Percentiles rank a stretch among this genome's conserved stretches.
phyloP scores from a whole-genome alignment of 2,797 vertebrate genomes.

The Remorina albescens region DNA sequence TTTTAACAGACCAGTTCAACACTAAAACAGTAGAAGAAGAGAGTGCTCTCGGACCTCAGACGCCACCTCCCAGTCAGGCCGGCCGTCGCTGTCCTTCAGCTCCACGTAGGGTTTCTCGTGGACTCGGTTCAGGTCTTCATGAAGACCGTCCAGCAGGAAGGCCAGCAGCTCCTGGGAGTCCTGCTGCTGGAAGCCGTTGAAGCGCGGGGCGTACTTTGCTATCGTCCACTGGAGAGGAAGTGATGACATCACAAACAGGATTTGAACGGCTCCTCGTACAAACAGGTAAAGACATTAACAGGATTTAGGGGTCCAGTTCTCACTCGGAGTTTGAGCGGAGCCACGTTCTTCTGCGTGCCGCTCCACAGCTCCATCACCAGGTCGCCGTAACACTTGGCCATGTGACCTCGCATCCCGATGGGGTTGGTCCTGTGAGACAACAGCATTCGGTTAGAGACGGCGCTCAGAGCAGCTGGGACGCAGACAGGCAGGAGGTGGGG shows the following conservation, averaged over 20 bases:
- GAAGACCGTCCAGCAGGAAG: slow-evolving; percentile 96
- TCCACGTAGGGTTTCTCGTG: slow-evolving; percentile 99
- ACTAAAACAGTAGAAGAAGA: neutral
- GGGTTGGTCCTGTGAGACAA: slow-evolving; percentile 92
- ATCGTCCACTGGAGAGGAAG: slow-evolving; percentile 92
- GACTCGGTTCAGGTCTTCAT: slow-evolving; percentile 97
- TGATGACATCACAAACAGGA: neutral
- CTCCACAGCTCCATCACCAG: slow-evolving; percentile 98
- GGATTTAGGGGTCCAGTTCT: no score
- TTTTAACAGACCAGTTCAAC: no score
- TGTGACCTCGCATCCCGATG: slow-evolving; percentile 99
- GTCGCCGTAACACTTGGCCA: slow-evolving; percentile 99
- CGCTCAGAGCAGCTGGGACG: no score
- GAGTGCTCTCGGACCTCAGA: slow-evolving; percentile 88
- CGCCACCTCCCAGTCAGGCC: slow-evolving; percentile 97
- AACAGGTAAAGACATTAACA: no score
- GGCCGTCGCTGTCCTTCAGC: slow-evolving; percentile 95
- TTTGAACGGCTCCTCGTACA: no score
- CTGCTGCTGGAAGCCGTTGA: slow-evolving; percentile 99
- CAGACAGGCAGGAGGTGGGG: no score
- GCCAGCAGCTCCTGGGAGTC: slow-evolving; percentile 98
- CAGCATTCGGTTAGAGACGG: no score
- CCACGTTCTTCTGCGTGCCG: slow-evolving; percentile 97
- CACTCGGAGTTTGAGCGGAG: slow-evolving; percentile 94
- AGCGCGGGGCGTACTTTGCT: slow-evolving; percentile 97